Base-by-base conservation (phyloP, 2,888 invertebrate genomes). In the Nesidiocoris tenuis region DNA sequence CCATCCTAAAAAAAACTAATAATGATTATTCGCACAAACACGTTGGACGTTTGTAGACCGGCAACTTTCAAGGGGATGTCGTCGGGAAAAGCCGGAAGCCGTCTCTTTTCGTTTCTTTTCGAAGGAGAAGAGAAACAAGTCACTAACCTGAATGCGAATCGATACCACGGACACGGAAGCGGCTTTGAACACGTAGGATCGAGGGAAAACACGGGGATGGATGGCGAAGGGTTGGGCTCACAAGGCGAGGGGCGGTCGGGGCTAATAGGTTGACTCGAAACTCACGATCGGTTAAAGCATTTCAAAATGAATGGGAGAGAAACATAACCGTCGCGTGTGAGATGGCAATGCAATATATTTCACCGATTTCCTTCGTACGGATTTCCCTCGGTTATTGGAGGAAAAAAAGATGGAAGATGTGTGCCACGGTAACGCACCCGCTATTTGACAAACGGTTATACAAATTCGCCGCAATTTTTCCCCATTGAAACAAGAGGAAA, bases 301-400 rank as follows among this genome's bases (percentile, higher is more conserved):
- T 59, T 3, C 9, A 21, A 7, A 63, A 63, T 63, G 63, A 63
- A 63, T 63, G 63, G 63, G 19, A 21, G 19, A 19, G 22, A 63
- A 63, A 63, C 19, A 63, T 63, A 21, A 63, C 63, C 18, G 18
- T 63, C 22, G 63, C 63, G 63, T 63, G 63, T 17, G 21, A 63
- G 21, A 17, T 17, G 21, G 63, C 22, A 63, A 63, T 63, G 63
- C 63, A 21, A 39, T 39, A 39, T 39, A 39, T 39, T 39, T 39
- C 39, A 39, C 3, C 39, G 39, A 39, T 39, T 39, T 12, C 39
- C 12, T 39, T 39, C 39, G 17, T 59, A 17, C 61, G 19, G 16
- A 18, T 59, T 59, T 3, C 19, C 5, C 17, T 59, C 16, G 5
- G n/a, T n/a, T n/a, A n/a, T n/a, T n/a, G n/a, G n/a, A n/a, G n/a